Conservation (phyloP, 2,113 vertebrate genomes). For the Paradisaea rubra region DNA sequence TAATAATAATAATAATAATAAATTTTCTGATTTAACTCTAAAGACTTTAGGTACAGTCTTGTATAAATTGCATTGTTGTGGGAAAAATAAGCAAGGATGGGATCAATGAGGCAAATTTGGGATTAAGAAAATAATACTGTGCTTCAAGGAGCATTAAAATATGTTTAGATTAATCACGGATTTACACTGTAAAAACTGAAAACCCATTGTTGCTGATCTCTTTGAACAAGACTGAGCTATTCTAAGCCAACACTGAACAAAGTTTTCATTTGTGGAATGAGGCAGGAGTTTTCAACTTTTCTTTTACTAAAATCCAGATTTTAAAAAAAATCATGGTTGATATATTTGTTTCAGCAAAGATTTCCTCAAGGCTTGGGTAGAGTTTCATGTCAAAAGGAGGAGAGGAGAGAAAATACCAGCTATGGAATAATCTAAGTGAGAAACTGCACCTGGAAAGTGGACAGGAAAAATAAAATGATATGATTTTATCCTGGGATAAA, state of each 20-base stretch:
- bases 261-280: neutral
- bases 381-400: neutral
- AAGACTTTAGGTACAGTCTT: neutral
- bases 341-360: neutral
- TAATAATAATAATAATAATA: neutral
- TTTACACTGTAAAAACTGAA: conserved; percentile 29
- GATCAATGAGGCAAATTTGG: neutral
- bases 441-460: neutral
- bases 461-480: neutral
- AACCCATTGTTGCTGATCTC: neutral
- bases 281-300: conserved; percentile 3
- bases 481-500: neutral
- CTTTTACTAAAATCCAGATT: neutral
- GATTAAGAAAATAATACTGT: conserved; percentile 20
- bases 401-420: neutral
- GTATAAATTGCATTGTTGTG: neutral
- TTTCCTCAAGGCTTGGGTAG: neutral
- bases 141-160: conserved; percentile 24
- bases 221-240: neutral
- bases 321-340: neutral
- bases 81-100: neutral
- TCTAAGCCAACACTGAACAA: neutral
- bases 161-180: conserved; percentile 27
- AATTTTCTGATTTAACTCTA: neutral
- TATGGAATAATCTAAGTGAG: neutral